phyloP scores from a whole-genome alignment of 2,888 invertebrate species.

The Heliconius sara region DNA sequence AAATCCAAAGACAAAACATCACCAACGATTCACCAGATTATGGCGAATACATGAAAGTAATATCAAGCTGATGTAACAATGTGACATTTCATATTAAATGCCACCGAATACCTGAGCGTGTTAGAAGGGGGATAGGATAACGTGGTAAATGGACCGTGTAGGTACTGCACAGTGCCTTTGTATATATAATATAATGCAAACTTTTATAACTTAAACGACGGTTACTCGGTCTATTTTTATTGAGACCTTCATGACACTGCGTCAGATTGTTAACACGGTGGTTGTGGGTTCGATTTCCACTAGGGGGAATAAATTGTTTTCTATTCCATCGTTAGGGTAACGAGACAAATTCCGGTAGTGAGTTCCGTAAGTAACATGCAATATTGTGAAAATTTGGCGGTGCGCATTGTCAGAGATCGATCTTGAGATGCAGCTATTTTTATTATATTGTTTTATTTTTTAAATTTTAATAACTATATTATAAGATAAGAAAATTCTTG shows the following conservation, averaged over 20 bases:
- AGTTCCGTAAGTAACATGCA: too few relatives aligned
- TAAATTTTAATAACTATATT: not conserved
- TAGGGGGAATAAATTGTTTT: not conserved
- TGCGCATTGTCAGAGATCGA: too few relatives aligned
- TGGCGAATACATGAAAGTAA: slow-evolving; percentile 25
- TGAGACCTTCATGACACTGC: not conserved
- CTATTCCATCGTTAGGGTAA: too few relatives aligned
- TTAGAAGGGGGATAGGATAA: slow-evolving; percentile 43
- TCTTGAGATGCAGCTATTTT: not conserved
- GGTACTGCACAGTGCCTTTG: slow-evolving; percentile 26
- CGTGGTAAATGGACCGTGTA: slow-evolving; percentile 41
- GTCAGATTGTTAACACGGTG: rapidly evolving
- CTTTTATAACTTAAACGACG: slow-evolving; percentile 28
- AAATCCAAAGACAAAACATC: not conserved
- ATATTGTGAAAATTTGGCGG: too few relatives aligned
- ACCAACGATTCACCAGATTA: not conserved
- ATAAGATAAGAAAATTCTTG: not conserved
- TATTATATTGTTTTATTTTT: not conserved
- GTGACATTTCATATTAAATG: slow-evolving; percentile 44
- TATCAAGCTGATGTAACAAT: slow-evolving; percentile 30
- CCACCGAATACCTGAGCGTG: slow-evolving; percentile 38
- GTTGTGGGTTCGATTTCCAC: not conserved
- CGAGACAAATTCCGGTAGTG: too few relatives aligned
- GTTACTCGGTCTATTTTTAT: not conserved
- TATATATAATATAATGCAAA: slow-evolving; percentile 18